Percentiles rank a stretch among this genome's conserved stretches.
These are phyloP conservation scores for Rhinella marina DNA, from an alignment of 2,797 vertebrate species.

Conservation along the genomic window DNA sequence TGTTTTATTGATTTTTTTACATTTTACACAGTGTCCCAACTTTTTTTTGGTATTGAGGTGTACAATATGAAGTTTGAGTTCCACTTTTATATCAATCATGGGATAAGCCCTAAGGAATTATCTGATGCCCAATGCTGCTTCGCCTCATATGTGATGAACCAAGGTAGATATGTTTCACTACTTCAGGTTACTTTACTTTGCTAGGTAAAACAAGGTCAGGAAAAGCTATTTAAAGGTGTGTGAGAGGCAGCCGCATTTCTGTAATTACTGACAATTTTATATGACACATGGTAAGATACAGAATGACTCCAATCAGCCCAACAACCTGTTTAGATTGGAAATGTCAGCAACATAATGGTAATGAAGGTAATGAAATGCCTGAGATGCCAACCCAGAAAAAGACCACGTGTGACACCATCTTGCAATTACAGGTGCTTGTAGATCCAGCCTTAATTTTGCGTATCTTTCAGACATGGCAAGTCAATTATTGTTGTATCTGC, in stretches of 20 bases:
- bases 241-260: background rate
- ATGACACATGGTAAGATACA: background rate
- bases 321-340: conserved; percentile 5
- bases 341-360: background rate
- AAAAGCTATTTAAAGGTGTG: background rate
- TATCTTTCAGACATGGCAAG: background rate
- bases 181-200: background rate
- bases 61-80: too few species aligned
- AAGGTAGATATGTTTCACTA: background rate
- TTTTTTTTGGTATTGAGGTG: too few species aligned
- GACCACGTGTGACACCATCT: background rate
- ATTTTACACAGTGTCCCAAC: too few species aligned
- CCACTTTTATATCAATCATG: too few species aligned
- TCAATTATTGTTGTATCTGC: background rate
- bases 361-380: background rate
- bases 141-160: background rate
- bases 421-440: background rate
- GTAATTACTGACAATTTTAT: background rate
- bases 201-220: background rate
- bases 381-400: background rate
- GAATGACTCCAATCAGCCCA: conserved; percentile 9
- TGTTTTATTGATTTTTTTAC: too few species aligned
- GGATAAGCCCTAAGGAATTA: background rate
- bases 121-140: background rate
- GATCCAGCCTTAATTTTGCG: background rate